Base-by-base conservation (phyloP, 1,140 invertebrate genomes). In the Calosoma granatense region DNA sequence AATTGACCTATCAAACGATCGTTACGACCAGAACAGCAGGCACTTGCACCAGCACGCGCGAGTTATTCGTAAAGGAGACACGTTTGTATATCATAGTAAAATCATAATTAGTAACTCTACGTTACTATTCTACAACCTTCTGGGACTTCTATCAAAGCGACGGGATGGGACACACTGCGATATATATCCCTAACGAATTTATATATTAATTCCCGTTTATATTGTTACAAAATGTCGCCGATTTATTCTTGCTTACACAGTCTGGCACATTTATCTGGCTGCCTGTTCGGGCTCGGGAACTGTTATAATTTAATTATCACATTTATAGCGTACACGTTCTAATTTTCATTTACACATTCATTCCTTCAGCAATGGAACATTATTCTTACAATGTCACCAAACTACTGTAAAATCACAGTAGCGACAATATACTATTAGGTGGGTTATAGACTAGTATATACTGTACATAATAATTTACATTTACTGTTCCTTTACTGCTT, bases 261-360 rank as follows among this genome's bases (percentile, higher is more conserved):
- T 36, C n/a, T 36, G 6, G 26, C 26, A 47, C 41, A 47, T 47
- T 47, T 17, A 47, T 47, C 41, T 11, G 41, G 17, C n/a, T 36
- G 26, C 26, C n/a, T 36, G 26, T n/a, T n/a, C 26, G n/a, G n/a
- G 26, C 26, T 36, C n/a, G 9, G 6, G 9, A 12, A 17, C 41
- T 17, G 41, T 47, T 47, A 6, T 47, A 47, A 47, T 47, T 47
- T 47, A 47, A 47, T 47, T 47, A 47, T 47, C 41, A 47, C 9
- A 47, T 47, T 47, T 47, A 47, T 47, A 17, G 41, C 41, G 41
- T 47, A 47, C 41, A 47, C 6, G 17, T 6, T 17, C 3, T 47
- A 36, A 36, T 36, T 36, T 36, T 9, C 6, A 36, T 36, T 36
- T 36, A 36, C 6, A 36, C 6, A 36, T 36, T 9, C n/a, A 9